Conservation (phyloP, 2,797 vertebrate genomes). For the Labeo calbasu region DNA sequence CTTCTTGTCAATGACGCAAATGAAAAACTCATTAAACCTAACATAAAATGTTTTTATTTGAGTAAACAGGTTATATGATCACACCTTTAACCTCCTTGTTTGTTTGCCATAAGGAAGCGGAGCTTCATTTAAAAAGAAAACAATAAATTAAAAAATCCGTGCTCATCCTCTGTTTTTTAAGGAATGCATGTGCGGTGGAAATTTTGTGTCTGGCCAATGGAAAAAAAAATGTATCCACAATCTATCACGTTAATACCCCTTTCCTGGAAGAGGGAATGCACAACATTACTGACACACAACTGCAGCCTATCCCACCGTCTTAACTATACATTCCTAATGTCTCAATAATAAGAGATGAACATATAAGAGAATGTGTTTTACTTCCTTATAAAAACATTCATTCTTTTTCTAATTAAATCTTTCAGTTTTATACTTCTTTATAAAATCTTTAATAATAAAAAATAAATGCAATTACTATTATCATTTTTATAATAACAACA, state of each 20-base stretch:
- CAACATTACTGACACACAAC: neutral
- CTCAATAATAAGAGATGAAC: neutral
- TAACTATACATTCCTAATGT: neutral
- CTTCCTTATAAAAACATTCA: neutral
- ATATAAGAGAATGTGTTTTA: neutral
- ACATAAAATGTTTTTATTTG: neutral
- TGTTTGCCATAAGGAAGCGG: neutral
- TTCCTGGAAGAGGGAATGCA: slow-evolving; percentile 31
- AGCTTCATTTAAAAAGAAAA: neutral
- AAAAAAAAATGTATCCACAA: slow-evolving; percentile 56
- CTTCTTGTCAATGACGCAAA: slow-evolving; percentile 73
- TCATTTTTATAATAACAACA: too few species aligned
- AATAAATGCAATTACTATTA: too few species aligned
- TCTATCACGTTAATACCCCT: slow-evolving; percentile 40
- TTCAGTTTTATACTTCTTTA: neutral
- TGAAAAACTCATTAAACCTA: slow-evolving; percentile 8
- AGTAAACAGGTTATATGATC: slow-evolving; percentile 35
- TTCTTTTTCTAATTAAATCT: neutral
- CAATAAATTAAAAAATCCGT: neutral
- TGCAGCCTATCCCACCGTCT: neutral
- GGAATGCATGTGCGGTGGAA: slow-evolving; percentile 66
- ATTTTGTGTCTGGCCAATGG: slow-evolving; percentile 47
- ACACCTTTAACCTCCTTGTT: slow-evolving; percentile 20
- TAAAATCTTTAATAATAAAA: neutral
- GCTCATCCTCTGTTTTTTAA: slow-evolving; percentile 52